Percentiles rank a stretch among this genome's conserved stretches.
phyloP scores from a whole-genome alignment of 2,888 invertebrate species.

The Panzeria rudis region DNA sequence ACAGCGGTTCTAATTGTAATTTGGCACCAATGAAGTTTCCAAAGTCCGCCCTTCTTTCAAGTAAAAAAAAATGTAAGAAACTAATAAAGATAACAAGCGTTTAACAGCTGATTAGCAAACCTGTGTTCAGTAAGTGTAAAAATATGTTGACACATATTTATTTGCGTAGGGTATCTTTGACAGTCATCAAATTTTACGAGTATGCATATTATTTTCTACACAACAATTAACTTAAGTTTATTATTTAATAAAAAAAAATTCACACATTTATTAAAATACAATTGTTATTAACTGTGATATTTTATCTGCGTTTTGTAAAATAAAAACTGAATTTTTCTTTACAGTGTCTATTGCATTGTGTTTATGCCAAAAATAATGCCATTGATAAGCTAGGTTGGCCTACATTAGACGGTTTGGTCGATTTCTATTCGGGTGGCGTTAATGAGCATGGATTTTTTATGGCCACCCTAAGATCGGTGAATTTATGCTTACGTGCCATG shows the following conservation, averaged over 20 bases:
- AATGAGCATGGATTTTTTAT: slow-evolving; percentile 90
- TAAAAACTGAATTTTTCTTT: slow-evolving; percentile 46
- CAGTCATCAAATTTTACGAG: background rate
- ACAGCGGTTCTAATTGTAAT: no score
- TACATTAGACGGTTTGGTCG: slow-evolving; percentile 89
- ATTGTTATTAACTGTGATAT: slow-evolving; percentile 41
- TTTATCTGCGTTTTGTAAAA: slow-evolving; percentile 47
- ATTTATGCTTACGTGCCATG: slow-evolving; percentile 86
- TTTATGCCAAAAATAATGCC: slow-evolving; percentile 91
- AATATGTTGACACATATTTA: background rate
- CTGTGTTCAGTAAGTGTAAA: no score
- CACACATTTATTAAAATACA: slow-evolving; percentile 55
- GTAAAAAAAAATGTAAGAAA: no score
- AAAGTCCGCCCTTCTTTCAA: no score
- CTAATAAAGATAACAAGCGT: no score
- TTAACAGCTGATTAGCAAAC: no score
- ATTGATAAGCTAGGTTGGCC: slow-evolving; percentile 90
- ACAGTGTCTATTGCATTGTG: slow-evolving; percentile 90
- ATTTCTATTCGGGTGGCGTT: slow-evolving; percentile 91
- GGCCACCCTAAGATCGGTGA: slow-evolving; percentile 89
- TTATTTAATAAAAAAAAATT: slow-evolving; percentile 24
- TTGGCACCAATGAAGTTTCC: no score
- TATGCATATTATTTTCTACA: background rate
- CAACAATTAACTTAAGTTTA: slow-evolving; percentile 19
- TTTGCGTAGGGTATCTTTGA: background rate